These are phyloP conservation scores for Rana temporaria DNA, from an alignment of 2,113 vertebrate genomes.

Conservation along the genomic window DNA sequence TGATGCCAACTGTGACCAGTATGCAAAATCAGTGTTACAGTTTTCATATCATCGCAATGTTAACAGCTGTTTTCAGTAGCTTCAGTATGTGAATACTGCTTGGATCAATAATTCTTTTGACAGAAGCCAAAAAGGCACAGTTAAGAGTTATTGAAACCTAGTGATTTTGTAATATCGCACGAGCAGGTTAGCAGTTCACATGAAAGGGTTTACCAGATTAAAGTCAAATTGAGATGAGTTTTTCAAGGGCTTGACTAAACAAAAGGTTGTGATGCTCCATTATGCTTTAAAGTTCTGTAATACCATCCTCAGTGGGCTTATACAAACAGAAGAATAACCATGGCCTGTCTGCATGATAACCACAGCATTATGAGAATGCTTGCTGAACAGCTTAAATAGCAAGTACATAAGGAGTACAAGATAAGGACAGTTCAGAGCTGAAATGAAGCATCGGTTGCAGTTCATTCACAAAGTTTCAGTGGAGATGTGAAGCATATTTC, in stretches of 20 bases:
- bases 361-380: conserved; percentile 4
- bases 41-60: no score
- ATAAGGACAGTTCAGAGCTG: conserved; percentile 59
- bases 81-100: conserved; percentile 48
- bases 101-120: background rate
- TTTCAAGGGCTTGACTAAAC: conserved; percentile 67
- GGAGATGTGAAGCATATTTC: background rate
- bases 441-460: conserved; percentile 11
- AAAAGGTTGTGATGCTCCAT: conserved; percentile 64
- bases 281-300: conserved; percentile 68
- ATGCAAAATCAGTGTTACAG: no score
- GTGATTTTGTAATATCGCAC: conserved; percentile 49
- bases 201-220: conserved; percentile 67
- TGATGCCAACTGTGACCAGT: no score
- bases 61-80: conserved; percentile 44
- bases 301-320: conserved; percentile 63
- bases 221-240: conserved; percentile 66
- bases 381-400: conserved; percentile 52
- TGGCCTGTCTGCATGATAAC: conserved; percentile 2
- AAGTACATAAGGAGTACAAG: conserved; percentile 55
- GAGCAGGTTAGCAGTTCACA: conserved; percentile 66
- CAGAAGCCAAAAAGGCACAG: conserved; percentile 33
- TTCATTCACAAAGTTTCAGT: background rate
- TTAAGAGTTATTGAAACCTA: conserved; percentile 55
- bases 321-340: conserved; percentile 61